These are phyloP conservation scores for Chromoteleia sp. DNA, from an alignment of 2,888 invertebrate species.

Conservation along the genomic window DNA sequence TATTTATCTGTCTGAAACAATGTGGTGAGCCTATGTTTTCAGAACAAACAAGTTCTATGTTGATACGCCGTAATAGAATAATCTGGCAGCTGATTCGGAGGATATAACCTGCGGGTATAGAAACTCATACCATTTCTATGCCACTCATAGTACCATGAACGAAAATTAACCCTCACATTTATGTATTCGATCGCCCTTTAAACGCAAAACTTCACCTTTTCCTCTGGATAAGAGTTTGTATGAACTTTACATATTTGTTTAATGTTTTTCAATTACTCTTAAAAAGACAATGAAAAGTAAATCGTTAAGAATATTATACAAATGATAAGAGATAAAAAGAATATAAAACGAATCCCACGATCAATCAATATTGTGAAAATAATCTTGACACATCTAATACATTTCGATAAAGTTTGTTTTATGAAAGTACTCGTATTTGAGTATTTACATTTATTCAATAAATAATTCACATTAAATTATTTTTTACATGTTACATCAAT, in stretches of 20 bases:
- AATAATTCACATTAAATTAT: too few relatives aligned
- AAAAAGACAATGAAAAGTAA: not conserved
- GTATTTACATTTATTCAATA: too few relatives aligned
- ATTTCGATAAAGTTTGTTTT: too few relatives aligned
- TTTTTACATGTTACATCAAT: too few relatives aligned
- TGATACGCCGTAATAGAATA: constrained; percentile 90
- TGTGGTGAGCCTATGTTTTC: constrained; percentile 87
- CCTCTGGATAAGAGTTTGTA: constrained; percentile 32
- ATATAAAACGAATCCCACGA: too few relatives aligned
- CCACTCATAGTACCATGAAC: constrained; percentile 75
- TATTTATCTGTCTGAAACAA: constrained; percentile 89
- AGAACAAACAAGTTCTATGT: constrained; percentile 89
- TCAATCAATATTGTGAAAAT: too few relatives aligned
- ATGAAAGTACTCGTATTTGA: too few relatives aligned
- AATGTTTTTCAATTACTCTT: constrained; percentile 4
- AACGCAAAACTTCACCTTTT: constrained; percentile 57
- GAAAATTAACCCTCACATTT: constrained; percentile 78
- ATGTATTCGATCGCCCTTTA: constrained; percentile 66
- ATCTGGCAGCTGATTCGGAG: constrained; percentile 87
- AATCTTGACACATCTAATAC: too few relatives aligned
- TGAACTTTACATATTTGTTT: constrained; percentile 13
- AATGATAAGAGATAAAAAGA: too few relatives aligned
- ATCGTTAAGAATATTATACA: too few relatives aligned
- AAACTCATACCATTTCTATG: constrained; percentile 82
- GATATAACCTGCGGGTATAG: constrained; percentile 84